Evolutionary conservation across 2,888 invertebrate species (phyloP), one percentile per base, ranked within the genome.

Genomic region (Cynaeus angustus): DNA sequence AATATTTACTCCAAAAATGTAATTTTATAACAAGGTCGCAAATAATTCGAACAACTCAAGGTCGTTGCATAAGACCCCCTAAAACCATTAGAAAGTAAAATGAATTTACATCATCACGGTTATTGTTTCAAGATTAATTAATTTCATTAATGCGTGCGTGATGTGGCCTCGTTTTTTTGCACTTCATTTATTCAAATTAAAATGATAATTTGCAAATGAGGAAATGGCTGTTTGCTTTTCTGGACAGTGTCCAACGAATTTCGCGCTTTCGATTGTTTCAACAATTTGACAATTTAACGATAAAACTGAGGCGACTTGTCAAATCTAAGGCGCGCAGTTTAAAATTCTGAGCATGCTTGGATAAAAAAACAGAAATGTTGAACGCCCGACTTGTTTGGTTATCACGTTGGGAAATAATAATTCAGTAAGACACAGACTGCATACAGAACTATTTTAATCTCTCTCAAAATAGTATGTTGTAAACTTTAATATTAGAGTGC

Each of bases 401-500:
- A 46, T 46, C 28, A 59, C 5, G 59, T 62, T 62, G 50, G 38
- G 62, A 62, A 62, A 62, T 62, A 50, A 59, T 59, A n/a, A n/a
- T 41, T 30, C 8, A 21, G 13, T 48, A 55, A 41, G 45, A 30
- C 33, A 13, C 50, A 62, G 14, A 45, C 30, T 50, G 9, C 30
- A 50, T 43, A 30, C 37, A 16, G 48, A n/a, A 8, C 62, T 62
- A 62, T 62, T 62, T 62, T 62, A 48, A 50, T 38, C 38, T 13
- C 10, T n/a, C 48, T 26, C 1, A 14, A 48, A 62, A 62, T 62
- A 62, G 48, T 37, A 48, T 50, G 30, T 30, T 48, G 64, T 64
- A 64, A 64, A 64, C 64, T 64, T 59, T 50, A 62, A 62, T 62
- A 62, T 62, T 52, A 61, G 21, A 59, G 46, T 26, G 59, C 61